Evolutionary conservation across 1,140 invertebrate genomes (phyloP), one percentile per base, ranked within the genome.

Genomic region (Prorops nasuta): DNA sequence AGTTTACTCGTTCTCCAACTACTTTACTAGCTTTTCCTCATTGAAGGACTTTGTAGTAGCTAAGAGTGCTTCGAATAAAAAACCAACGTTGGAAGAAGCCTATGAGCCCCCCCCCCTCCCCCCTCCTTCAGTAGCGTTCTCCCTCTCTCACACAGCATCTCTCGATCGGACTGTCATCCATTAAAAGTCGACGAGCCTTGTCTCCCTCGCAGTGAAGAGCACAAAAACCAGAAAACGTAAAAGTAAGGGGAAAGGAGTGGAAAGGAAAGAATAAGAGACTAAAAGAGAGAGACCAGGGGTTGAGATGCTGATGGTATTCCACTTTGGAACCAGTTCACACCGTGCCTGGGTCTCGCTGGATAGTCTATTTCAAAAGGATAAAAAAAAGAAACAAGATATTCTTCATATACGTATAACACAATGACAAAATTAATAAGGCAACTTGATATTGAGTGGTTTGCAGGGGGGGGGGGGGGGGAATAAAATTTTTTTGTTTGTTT

Each of bases 191-290:
- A 51, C 56, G 51, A 57, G 59, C 56, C 59, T 66, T 64, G 55
- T 64, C 62, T 66, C 62, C 59, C 59, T 64, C 46, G 43, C 28
- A 51, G 46, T 52, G 37, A 46, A 38, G 40, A 38, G 54, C 40
- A 64, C 53, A 62, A 66, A 66, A 66, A 65, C 62, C 54, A 64
- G 62, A 62, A 64, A 64, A 62, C 62, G 62, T 66, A 64, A 64
- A 66, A 64, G 59, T 59, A 59, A 64, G 57, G 52, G 59, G n/a
- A n/a, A n/a, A n/a, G n/a, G n/a, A n/a, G n/a, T n/a, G n/a, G n/a
- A n/a, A n/a, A n/a, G n/a, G n/a, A n/a, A n/a, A n/a, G n/a, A n/a
- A n/a, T n/a, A n/a, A n/a, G n/a, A n/a, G n/a, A n/a, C n/a, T n/a
- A n/a, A n/a, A n/a, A n/a, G n/a, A n/a, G n/a, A n/a, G n/a, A n/a